These are phyloP conservation scores for Amyelois transitella DNA, from an alignment of 1,140 invertebrate species.

Conservation along the genomic window DNA sequence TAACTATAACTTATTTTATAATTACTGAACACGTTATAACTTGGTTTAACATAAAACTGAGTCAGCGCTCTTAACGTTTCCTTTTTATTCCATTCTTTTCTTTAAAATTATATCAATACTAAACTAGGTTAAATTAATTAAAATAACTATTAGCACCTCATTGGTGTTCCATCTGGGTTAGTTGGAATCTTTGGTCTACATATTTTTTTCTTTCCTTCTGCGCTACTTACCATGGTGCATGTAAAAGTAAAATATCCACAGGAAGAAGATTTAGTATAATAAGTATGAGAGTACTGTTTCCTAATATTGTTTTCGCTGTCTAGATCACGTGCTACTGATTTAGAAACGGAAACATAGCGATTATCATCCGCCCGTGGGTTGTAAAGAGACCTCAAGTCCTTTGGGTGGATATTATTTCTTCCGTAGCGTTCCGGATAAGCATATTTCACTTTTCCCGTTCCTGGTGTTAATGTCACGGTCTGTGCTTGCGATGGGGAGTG, in stretches of 20 bases:
- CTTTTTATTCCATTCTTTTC: too few relatives aligned
- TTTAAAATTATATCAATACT: slow-evolving; percentile 1
- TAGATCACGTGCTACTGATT: slow-evolving; percentile 83
- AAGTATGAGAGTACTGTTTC: slow-evolving; percentile 82
- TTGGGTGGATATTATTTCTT: slow-evolving; percentile 53
- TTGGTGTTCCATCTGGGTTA: slow-evolving; percentile 68
- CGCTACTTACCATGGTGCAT: slow-evolving; percentile 84
- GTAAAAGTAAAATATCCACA: slow-evolving; percentile 90
- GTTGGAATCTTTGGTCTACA: slow-evolving; percentile 81
- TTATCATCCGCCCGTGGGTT: slow-evolving; percentile 54
- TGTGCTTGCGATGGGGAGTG: slow-evolving; percentile 79
- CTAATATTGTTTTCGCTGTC: slow-evolving; percentile 74
- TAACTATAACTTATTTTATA: too few relatives aligned
- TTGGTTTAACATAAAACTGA: too few relatives aligned
- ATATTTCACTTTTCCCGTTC: slow-evolving; percentile 73
- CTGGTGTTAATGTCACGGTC: slow-evolving; percentile 76
- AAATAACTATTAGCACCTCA: slow-evolving; percentile 49
- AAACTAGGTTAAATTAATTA: neutral
- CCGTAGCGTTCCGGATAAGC: slow-evolving; percentile 43
- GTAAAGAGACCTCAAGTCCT: slow-evolving; percentile 53
- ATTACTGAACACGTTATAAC: too few relatives aligned
- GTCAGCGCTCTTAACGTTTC: too few relatives aligned
- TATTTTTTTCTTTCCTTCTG: slow-evolving; percentile 84
- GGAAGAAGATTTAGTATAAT: slow-evolving; percentile 88
- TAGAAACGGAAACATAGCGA: slow-evolving; percentile 82